These are phyloP conservation scores for Drosophila anomalata DNA, from an alignment of 2,888 invertebrate species.

Conservation along the genomic window DNA sequence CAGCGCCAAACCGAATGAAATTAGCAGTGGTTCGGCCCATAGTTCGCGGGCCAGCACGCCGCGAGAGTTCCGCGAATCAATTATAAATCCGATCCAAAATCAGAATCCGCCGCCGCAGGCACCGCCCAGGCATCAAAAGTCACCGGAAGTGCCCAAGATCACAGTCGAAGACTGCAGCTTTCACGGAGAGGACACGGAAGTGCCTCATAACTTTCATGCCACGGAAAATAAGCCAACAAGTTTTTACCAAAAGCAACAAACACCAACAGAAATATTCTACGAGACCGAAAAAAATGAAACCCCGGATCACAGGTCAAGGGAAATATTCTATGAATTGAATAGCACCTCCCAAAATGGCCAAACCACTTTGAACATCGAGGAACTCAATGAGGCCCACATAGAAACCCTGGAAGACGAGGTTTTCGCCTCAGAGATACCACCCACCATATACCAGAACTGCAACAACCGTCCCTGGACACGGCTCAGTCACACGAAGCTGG, in stretches of 20 bases:
- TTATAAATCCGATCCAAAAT: constrained; percentile 43
- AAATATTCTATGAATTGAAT: constrained; percentile 81
- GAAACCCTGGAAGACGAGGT: constrained; percentile 72
- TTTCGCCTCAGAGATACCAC: constrained; percentile 62
- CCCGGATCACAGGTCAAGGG: constrained; percentile 29
- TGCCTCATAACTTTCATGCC: neutral
- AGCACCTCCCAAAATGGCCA: constrained; percentile 2
- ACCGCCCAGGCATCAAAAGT: constrained; percentile 57
- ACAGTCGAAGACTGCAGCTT: constrained; percentile 81
- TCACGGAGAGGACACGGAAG: neutral
- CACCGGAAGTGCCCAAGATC: constrained; percentile 78
- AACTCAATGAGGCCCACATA: constrained; percentile 65
- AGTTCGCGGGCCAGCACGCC: constrained; percentile 67
- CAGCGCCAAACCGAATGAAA: constrained; percentile 70
- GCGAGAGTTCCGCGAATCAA: constrained; percentile 79
- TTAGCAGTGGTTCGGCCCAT: constrained; percentile 40
- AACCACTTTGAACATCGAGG: constrained; percentile 59
- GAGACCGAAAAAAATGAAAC: neutral
- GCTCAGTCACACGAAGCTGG: constrained; percentile 73
- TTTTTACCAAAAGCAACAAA: neutral
- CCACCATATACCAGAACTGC: constrained; percentile 67
- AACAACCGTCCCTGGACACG: constrained; percentile 66
- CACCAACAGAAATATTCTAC: neutral
- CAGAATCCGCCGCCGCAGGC: constrained; percentile 38
- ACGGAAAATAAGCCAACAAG: neutral